Evolutionary conservation across 2,797 vertebrate species (phyloP).

Genomic region (Lepidocolaptes lacrymiger): DNA sequence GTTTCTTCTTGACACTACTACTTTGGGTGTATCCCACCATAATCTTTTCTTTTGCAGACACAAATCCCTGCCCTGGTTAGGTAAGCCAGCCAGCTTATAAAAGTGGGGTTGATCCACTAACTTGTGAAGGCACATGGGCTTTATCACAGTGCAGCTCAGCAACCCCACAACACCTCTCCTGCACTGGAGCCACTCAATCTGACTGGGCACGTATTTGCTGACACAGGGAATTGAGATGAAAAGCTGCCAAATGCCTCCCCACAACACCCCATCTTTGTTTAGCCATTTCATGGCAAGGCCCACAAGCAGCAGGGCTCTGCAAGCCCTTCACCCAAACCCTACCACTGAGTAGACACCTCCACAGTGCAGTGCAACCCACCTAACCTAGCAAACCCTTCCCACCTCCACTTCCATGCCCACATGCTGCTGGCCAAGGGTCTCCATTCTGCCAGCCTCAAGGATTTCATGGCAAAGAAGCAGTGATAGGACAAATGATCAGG

Average conservation of each 20-base stretch:
- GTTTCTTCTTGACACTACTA: neutral
- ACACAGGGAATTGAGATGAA: neutral
- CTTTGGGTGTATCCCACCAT: neutral
- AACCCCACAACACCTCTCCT: neutral
- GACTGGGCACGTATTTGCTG: rapidly evolving
- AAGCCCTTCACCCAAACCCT: neutral
- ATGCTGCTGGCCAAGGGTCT: rapidly evolving
- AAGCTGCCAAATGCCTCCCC: neutral
- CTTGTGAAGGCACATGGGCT: rapidly evolving
- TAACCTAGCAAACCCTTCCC: neutral
- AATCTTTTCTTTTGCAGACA: neutral
- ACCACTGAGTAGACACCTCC: neutral
- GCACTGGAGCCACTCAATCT: neutral
- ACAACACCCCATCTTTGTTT: rapidly evolving
- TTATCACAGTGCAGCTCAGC: neutral
- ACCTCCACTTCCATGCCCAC: neutral
- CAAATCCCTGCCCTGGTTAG: neutral
- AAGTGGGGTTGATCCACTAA: neutral
- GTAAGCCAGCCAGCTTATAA: neutral
- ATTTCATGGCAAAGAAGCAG: neutral
- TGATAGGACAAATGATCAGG: rapidly evolving
- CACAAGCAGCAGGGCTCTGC: neutral
- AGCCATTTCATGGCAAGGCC: neutral
- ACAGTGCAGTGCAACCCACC: rapidly evolving
- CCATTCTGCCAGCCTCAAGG: neutral